Evolutionary conservation across 2,888 invertebrate genomes (phyloP), one percentile per base, ranked within the genome.

Genomic region (Apocheima hispidaria): DNA sequence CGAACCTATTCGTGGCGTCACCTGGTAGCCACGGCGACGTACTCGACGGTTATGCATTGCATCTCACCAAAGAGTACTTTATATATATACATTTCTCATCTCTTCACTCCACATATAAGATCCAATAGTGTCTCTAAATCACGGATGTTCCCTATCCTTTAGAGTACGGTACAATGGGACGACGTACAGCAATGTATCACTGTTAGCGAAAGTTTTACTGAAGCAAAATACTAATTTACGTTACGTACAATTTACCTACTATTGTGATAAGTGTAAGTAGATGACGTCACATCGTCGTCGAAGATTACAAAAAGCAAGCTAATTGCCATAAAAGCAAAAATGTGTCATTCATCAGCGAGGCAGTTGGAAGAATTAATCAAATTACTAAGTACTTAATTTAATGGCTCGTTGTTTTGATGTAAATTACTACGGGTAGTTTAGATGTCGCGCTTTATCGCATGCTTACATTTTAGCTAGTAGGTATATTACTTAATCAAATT

Each of bases 1-100:
- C 54, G 78, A 65, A 84, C 83, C 81, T 85, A 83, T 82, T 84
- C 82, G 86, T 84, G 83, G 88, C 90, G 89, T 90, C 88, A 88
- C 86, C 85, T 90, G 88, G 88, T 89, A 89, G 89, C 88, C 68
- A 72, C 78, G 78, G 77, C 76, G 82, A 75, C 77, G 81, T 84
- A 81, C 85, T 87, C 84, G 82, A 77, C 65, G 86, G 90, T 88
- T 81, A 85, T 86, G 84, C 85, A 82, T 82, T 78, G n/a, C n/a
- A n/a, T n/a, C n/a, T n/a, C n/a, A n/a, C n/a, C n/a, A n/a, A n/a
- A n/a, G n/a, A n/a, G n/a, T n/a, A n/a, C n/a, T n/a, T n/a, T n/a
- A n/a, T n/a, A n/a, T n/a, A n/a, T n/a, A n/a, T n/a, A n/a, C n/a
- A n/a, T n/a, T n/a, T n/a, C n/a, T n/a, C n/a, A n/a, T n/a, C n/a